A percentile compares a stretch with the other conserved stretches of the same genome.
Evolutionary conservation across 2,888 invertebrate genomes (phyloP).

Genomic region (Lordiphosa andalusiaca): DNA sequence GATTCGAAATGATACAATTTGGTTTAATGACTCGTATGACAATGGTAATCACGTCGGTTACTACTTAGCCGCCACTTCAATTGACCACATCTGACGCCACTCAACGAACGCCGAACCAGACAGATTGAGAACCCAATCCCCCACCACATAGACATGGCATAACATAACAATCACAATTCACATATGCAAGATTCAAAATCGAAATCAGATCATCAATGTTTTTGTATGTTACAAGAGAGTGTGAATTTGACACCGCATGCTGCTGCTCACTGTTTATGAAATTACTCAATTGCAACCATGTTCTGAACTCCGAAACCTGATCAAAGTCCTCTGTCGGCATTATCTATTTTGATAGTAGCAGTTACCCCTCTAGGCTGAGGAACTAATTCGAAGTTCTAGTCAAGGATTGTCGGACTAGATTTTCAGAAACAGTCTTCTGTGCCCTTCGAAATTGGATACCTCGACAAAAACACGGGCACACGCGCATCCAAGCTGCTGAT

Average conservation of each 20-base stretch:
- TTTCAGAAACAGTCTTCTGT: too few relatives aligned
- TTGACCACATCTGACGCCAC: too few relatives aligned
- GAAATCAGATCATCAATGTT: too few relatives aligned
- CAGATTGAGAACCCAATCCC: constrained; percentile 4
- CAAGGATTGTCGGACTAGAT: too few relatives aligned
- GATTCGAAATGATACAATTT: constrained; percentile 52
- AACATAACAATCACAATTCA: too few relatives aligned
- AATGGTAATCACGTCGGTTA: constrained; percentile 67
- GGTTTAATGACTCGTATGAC: constrained; percentile 67
- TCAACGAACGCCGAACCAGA: neutral
- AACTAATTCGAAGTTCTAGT: too few relatives aligned
- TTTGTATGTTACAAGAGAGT: too few relatives aligned
- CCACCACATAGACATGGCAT: too few relatives aligned
- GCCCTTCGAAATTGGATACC: too few relatives aligned
- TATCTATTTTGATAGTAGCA: neutral
- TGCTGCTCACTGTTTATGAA: constrained; percentile 15
- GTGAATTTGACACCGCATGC: constrained; percentile 16
- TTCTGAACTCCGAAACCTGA: constrained; percentile 23
- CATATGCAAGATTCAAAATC: too few relatives aligned
- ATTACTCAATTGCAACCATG: constrained; percentile 21
- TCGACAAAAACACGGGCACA: too few relatives aligned
- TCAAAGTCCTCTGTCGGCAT: neutral
- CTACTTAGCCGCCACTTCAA: constrained; percentile 10
- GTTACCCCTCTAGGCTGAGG: neutral
- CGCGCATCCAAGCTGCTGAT: too few relatives aligned